Conservation (phyloP, 37 sponge, comb jelly and placozoan genomes). For the Cladorhizidae sp. region DNA sequence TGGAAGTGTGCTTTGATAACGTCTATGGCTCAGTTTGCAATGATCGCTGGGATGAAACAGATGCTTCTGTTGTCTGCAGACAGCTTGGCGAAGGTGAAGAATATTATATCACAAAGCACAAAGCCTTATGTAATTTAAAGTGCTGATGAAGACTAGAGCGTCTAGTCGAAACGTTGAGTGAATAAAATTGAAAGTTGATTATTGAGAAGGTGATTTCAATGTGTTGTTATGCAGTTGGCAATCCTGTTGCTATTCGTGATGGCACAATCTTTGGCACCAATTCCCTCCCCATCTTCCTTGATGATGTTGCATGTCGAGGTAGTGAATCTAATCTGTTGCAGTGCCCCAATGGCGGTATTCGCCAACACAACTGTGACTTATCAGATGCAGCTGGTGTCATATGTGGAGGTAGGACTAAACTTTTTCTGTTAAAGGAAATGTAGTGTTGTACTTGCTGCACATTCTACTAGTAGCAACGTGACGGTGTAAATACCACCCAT, state of each 20-base stretch:
- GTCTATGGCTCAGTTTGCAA: constrained; percentile 44
- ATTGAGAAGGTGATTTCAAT: too few relatives aligned
- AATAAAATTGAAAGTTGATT: too few relatives aligned
- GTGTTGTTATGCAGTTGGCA: neutral
- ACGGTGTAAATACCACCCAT: too few relatives aligned
- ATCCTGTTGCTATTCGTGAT: neutral
- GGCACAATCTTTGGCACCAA: neutral
- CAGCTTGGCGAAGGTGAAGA: neutral
- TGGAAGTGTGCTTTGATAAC: constrained; percentile 33
- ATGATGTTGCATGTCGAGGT: constrained; percentile 13
- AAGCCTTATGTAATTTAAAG: too few relatives aligned
- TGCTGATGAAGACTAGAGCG: too few relatives aligned
- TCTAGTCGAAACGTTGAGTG: too few relatives aligned
- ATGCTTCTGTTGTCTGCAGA: constrained; percentile 48
- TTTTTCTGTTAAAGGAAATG: neutral
- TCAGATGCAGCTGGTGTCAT: constrained; percentile 6
- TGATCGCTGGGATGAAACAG: constrained; percentile 39
- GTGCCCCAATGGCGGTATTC: neutral
- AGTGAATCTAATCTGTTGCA: neutral
- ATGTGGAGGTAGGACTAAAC: constrained; percentile 16
- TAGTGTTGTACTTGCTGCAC: too few relatives aligned
- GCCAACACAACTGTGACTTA: constrained; percentile 3
- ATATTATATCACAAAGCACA: neutral
- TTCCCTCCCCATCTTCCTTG: neutral
- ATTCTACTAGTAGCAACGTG: too few relatives aligned